Conservation (phyloP, 2,888 invertebrate species). For the Halictus quadricinctus region DNA sequence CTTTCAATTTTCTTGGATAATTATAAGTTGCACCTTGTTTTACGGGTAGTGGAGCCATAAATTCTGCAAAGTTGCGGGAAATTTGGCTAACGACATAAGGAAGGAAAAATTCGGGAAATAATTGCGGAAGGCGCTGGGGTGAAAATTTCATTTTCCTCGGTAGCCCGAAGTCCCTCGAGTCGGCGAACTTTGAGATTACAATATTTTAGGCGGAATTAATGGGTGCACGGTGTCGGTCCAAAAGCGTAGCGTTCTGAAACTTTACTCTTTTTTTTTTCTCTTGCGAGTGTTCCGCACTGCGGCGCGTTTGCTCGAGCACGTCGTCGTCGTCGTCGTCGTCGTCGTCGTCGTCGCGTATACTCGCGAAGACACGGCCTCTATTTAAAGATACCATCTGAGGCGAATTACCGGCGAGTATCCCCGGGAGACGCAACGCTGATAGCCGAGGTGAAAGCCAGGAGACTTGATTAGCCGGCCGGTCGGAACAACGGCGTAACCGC, state of each 20-base stretch:
- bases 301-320: slow-evolving; percentile 35
- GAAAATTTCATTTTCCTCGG: slow-evolving; percentile 7
- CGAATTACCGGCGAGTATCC: slow-evolving; percentile 61
- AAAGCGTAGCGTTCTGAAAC: neutral
- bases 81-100: neutral
- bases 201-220: slow-evolving; percentile 16
- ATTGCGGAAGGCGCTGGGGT: neutral
- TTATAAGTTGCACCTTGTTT: too few relatives aligned
- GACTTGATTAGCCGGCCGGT: slow-evolving; percentile 60
- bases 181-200: slow-evolving; percentile 3
- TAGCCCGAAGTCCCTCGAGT: neutral
- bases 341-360: slow-evolving; percentile 12
- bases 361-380: slow-evolving; percentile 46
- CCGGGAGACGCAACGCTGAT: slow-evolving; percentile 56
- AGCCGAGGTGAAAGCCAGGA: slow-evolving; percentile 55
- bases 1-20: too few relatives aligned
- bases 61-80: neutral
- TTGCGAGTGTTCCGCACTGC: slow-evolving; percentile 23
- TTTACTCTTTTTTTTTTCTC: slow-evolving; percentile 7
- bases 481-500: slow-evolving; percentile 54
- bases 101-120: neutral
- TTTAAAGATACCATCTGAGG: slow-evolving; percentile 68
- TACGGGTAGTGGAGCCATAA: neutral
- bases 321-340: slow-evolving; percentile 8
- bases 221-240: neutral